Conservation (phyloP, 2,113 vertebrate species). For the Pachyramphus minor region DNA sequence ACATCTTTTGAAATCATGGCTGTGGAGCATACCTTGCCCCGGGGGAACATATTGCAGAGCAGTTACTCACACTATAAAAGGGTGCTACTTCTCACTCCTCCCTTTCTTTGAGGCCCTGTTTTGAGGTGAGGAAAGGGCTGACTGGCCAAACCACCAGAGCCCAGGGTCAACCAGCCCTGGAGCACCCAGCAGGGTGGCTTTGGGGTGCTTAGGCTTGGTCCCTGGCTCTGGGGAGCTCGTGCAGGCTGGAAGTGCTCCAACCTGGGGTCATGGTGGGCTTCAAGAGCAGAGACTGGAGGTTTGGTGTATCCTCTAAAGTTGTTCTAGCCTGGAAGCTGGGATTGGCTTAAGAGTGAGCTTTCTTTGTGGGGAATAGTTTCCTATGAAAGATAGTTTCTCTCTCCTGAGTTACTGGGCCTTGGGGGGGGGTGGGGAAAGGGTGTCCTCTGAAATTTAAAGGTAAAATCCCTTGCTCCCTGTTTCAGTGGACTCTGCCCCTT, state of each 20-base stretch:
- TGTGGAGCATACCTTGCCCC: constrained; percentile 8
- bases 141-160: neutral
- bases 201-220: neutral
- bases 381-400: neutral
- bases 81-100: neutral
- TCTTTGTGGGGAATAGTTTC: neutral
- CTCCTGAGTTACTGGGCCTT: neutral
- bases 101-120: neutral
- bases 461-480: neutral
- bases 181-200: neutral
- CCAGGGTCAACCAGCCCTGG: neutral
- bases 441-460: neutral
- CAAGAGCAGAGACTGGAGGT: neutral
- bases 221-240: neutral
- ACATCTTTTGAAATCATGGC: neutral
- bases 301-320: neutral
- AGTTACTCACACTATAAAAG: neutral
- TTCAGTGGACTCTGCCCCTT: neutral
- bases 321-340: neutral
- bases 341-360: neutral
- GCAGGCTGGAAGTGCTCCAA: neutral
- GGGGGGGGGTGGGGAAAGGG: neutral
- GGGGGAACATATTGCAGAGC: neutral
- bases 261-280: neutral
- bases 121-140: neutral